Percentiles rank a stretch among this genome's conserved stretches.
phyloP scores from a whole-genome alignment of 1,140 invertebrate genomes.

The Zaprionus africanus region DNA sequence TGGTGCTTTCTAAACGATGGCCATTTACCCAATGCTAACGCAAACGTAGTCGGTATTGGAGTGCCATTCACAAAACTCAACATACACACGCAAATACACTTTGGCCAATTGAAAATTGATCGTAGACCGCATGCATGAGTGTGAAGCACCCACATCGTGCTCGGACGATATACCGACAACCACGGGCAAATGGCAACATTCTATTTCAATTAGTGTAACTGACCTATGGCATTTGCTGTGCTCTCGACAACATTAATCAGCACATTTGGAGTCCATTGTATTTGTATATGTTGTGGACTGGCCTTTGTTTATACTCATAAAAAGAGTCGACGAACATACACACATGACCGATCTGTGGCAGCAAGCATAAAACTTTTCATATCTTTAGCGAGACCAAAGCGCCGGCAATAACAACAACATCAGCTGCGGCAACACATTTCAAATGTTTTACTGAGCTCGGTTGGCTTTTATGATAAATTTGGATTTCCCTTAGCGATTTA shows the following conservation, averaged over 20 bases:
- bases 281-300: slow-evolving; percentile 16
- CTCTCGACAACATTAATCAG: slow-evolving; percentile 70
- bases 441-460: not conserved
- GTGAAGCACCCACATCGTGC: slow-evolving; percentile 43
- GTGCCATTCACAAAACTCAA: slow-evolving; percentile 53
- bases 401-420: not conserved
- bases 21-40: slow-evolving; percentile 21
- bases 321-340: slow-evolving; percentile 24
- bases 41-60: slow-evolving; percentile 9
- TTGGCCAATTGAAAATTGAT: slow-evolving; percentile 12
- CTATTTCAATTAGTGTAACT: slow-evolving; percentile 81
- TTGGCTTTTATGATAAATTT: no score
- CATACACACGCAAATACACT: slow-evolving; percentile 7
- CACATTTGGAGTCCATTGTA: slow-evolving; percentile 59
- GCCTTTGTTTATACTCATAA: slow-evolving; percentile 51
- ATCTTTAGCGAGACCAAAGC: slow-evolving; percentile 3
- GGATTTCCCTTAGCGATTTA: no score
- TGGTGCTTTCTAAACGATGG: slow-evolving; percentile 66
- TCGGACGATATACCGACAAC: slow-evolving; percentile 11
- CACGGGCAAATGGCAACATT: slow-evolving; percentile 54
- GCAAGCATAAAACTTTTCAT: slow-evolving; percentile 25
- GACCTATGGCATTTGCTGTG: slow-evolving; percentile 72
- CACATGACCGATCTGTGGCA: slow-evolving; percentile 6
- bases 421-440: not conserved
- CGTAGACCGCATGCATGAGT: slow-evolving; percentile 13